These are phyloP conservation scores for Candidula unifasciata DNA, from an alignment of 2,888 invertebrate genomes.

Conservation along the genomic window DNA sequence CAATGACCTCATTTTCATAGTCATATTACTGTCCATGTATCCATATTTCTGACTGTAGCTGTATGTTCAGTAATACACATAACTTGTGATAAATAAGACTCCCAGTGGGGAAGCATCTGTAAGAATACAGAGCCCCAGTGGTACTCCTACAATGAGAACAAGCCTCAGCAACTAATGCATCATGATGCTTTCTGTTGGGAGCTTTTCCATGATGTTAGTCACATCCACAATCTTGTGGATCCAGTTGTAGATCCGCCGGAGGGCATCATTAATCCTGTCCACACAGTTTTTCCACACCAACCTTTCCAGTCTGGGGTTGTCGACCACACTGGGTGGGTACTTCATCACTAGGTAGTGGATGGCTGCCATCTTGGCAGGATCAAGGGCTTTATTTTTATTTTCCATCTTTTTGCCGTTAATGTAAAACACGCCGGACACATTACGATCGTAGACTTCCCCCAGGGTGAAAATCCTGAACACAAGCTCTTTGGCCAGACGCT, in stretches of 20 bases:
- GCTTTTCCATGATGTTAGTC: constrained; percentile 54
- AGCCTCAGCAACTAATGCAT: constrained; percentile 30
- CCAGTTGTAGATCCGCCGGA: constrained; percentile 57
- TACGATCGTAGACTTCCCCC: constrained; percentile 56
- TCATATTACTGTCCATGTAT: too few species aligned
- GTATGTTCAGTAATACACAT: too few species aligned
- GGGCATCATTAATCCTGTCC: constrained; percentile 55
- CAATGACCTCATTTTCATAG: too few species aligned
- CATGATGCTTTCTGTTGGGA: constrained; percentile 55
- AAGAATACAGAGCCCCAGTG: background rate
- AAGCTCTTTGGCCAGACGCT: constrained; percentile 55
- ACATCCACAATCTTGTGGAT: constrained; percentile 58
- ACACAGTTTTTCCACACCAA: constrained; percentile 58
- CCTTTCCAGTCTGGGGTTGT: constrained; percentile 55
- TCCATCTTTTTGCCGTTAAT: constrained; percentile 58
- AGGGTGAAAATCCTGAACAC: constrained; percentile 56
- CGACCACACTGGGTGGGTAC: constrained; percentile 56
- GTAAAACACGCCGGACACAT: constrained; percentile 56
- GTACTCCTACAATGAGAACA: too few species aligned
- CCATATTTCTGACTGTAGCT: too few species aligned
- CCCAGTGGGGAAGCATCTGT: background rate
- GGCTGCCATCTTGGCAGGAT: constrained; percentile 56
- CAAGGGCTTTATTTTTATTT: constrained; percentile 56
- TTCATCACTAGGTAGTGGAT: constrained; percentile 57
- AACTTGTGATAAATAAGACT: background rate